phyloP scores from a whole-genome alignment of 1,140 invertebrate species.

The Acyrthosiphon pisum region DNA sequence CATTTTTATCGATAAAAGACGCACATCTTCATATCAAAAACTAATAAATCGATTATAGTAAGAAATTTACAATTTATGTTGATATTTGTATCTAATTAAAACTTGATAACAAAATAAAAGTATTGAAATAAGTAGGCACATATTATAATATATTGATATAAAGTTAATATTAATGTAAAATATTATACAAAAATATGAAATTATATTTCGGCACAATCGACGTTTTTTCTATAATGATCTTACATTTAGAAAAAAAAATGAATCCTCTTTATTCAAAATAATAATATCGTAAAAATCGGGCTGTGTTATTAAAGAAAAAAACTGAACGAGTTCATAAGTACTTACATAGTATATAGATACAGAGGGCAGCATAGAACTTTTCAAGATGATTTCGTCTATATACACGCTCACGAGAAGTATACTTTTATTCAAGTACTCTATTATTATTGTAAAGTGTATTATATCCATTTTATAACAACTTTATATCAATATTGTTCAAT shows the following conservation, averaged over 20 bases:
- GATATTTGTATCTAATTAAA: background rate
- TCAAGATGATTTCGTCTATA: background rate
- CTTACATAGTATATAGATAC: background rate
- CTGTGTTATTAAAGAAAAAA: background rate
- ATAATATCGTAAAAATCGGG: background rate
- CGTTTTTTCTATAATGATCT: background rate
- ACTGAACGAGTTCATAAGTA: background rate
- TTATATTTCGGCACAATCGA: background rate
- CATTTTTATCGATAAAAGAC: background rate
- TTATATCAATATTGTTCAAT: constrained; percentile 15
- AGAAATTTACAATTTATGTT: background rate
- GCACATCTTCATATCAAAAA: background rate
- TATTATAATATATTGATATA: background rate
- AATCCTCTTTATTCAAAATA: background rate
- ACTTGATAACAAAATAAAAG: background rate
- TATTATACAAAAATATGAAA: background rate
- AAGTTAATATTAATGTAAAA: background rate
- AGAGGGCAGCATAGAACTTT: background rate
- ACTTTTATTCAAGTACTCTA: background rate
- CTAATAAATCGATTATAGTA: background rate
- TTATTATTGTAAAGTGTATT: background rate
- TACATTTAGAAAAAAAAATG: no score
- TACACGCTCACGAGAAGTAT: background rate
- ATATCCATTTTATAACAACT: background rate
- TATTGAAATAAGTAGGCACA: background rate